These are phyloP conservation scores for Caerostris extrusa DNA, from an alignment of 1,140 invertebrate genomes.

Conservation along the genomic window DNA sequence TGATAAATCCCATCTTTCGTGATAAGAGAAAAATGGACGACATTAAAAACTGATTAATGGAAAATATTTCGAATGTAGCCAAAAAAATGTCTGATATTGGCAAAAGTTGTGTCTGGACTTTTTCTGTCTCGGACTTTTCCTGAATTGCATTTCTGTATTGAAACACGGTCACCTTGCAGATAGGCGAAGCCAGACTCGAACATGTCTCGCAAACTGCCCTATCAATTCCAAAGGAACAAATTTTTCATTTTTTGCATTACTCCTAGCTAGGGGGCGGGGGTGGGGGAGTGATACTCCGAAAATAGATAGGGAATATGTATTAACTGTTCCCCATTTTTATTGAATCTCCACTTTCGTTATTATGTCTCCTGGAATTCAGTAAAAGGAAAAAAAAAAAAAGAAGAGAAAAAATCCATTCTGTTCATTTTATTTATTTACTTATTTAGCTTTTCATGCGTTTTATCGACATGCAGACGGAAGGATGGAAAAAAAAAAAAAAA, in stretches of 20 bases:
- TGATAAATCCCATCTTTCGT: too few species aligned
- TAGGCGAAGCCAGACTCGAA: background rate
- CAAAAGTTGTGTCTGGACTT: too few species aligned
- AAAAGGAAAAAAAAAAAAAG: too few species aligned
- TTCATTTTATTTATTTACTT: slow-evolving; percentile 70
- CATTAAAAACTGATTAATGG: too few species aligned
- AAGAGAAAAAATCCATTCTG: slow-evolving; percentile 32
- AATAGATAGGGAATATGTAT: slow-evolving; percentile 72
- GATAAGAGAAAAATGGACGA: too few species aligned
- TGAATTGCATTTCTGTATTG: too few species aligned
- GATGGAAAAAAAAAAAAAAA: slow-evolving; percentile 6
- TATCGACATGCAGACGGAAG: slow-evolving; percentile 62
- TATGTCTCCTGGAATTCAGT: slow-evolving; percentile 33
- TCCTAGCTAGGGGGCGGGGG: background rate
- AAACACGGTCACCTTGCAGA: background rate
- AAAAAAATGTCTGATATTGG: too few species aligned
- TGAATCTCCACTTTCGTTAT: slow-evolving; percentile 72
- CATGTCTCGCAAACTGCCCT: background rate
- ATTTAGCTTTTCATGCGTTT: slow-evolving; percentile 62
- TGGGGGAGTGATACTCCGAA: slow-evolving; percentile 51
- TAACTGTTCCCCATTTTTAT: slow-evolving; percentile 73
- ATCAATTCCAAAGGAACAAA: slow-evolving; percentile 44
- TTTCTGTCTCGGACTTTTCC: too few species aligned
- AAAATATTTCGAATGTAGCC: too few species aligned
- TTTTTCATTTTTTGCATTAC: slow-evolving; percentile 54